phyloP scores from a whole-genome alignment of 2,797 vertebrate genomes.

The Falco columbarius region DNA sequence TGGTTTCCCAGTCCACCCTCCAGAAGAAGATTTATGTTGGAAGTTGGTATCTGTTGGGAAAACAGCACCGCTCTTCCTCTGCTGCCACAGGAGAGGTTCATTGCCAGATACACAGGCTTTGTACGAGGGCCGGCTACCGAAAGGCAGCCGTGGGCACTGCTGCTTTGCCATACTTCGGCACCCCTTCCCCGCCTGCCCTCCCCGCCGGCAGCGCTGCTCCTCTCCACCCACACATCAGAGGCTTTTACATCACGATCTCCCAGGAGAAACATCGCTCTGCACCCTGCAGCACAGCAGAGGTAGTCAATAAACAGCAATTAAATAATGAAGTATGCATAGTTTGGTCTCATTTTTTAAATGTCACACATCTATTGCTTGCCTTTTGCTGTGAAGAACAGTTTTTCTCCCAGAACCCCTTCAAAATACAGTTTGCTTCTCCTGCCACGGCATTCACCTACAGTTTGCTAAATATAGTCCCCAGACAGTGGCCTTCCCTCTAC shows the following conservation, averaged over 20 bases:
- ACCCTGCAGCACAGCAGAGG: background rate
- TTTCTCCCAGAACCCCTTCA: background rate
- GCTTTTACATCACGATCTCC: background rate
- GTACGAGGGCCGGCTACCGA: rapidly evolving
- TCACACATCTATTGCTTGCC: background rate
- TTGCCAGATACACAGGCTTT: rapidly evolving
- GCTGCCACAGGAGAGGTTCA: background rate
- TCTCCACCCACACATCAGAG: background rate
- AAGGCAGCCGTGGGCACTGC: background rate
- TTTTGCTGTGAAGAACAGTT: background rate
- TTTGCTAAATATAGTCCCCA: background rate
- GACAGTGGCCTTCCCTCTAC: background rate
- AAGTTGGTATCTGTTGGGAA: background rate
- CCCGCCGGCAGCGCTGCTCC: no score
- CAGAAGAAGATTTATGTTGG: background rate
- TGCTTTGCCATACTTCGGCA: background rate
- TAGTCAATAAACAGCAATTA: background rate
- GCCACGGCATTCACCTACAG: background rate
- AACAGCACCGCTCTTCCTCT: background rate
- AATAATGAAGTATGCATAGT: background rate
- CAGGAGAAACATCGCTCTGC: background rate
- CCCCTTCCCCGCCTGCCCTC: no score
- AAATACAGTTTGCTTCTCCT: background rate
- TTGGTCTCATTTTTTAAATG: background rate
- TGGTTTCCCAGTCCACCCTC: background rate